These are phyloP conservation scores for Cherax destructor DNA, from an alignment of 1,140 invertebrate species.

Conservation along the genomic window DNA sequence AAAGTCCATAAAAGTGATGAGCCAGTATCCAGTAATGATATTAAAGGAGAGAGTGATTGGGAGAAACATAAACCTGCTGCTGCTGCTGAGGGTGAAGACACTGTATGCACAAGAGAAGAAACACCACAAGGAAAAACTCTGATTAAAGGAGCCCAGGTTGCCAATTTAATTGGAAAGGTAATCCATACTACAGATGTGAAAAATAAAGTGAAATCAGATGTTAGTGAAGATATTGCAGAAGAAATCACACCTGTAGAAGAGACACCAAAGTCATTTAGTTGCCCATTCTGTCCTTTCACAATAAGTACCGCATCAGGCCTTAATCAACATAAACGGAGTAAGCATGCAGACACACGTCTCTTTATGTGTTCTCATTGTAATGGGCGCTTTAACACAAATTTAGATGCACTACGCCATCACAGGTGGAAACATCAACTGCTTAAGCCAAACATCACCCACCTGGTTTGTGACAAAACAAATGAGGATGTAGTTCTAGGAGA, in stretches of 20 bases:
- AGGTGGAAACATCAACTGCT: conserved; percentile 50
- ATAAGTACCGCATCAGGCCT: conserved; percentile 17
- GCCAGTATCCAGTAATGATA: background rate
- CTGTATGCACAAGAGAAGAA: background rate
- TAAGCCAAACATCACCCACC: conserved; percentile 43
- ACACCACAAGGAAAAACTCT: background rate
- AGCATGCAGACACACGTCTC: conserved; percentile 54
- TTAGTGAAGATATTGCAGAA: background rate
- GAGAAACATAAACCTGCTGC: background rate
- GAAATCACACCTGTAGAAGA: background rate
- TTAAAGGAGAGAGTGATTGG: background rate
- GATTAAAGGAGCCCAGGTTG: background rate
- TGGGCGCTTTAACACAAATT: conserved; percentile 48
- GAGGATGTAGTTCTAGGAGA: background rate
- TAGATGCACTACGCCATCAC: conserved; percentile 57
- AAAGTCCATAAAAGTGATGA: conserved; percentile 24
- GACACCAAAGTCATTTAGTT: background rate
- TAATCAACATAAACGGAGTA: conserved; percentile 54
- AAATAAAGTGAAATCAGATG: background rate
- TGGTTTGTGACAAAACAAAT: background rate
- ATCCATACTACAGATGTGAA: background rate
- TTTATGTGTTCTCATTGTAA: conserved; percentile 63
- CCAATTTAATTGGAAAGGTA: conserved; percentile 1
- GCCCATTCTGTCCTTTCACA: conserved; percentile 48
- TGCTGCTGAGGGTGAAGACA: background rate